Evolutionary conservation across 2,888 invertebrate species (phyloP).

Genomic region (Zygogramma bicolorata): DNA sequence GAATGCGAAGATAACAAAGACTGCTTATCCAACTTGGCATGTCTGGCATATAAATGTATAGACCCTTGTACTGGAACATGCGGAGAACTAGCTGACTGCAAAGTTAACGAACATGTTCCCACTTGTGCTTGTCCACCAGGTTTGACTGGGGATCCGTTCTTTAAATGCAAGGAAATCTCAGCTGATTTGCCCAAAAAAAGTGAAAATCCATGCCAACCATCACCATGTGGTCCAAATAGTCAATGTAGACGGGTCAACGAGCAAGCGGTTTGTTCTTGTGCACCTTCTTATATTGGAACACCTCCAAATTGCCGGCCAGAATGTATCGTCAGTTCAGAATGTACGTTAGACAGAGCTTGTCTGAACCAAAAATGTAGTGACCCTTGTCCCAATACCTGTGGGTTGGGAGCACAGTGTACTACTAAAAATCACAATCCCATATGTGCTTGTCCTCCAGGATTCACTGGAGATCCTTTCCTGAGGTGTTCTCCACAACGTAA

Average conservation of each 20-base stretch:
- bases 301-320: slow-evolving; percentile 88
- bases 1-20: slow-evolving; percentile 86
- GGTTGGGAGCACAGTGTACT: slow-evolving; percentile 85
- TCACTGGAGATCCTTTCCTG: slow-evolving; percentile 88
- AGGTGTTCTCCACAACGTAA: slow-evolving; percentile 80
- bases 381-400: slow-evolving; percentile 90
- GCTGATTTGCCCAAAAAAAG: slow-evolving; percentile 66
- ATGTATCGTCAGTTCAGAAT: slow-evolving; percentile 89
- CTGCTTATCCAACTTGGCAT: slow-evolving; percentile 79
- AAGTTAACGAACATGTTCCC: slow-evolving; percentile 83
- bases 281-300: slow-evolving; percentile 81
- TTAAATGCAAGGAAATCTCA: slow-evolving; percentile 75
- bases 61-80: slow-evolving; percentile 90
- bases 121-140: slow-evolving; percentile 81
- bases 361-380: slow-evolving; percentile 88
- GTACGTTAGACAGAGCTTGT: slow-evolving; percentile 84
- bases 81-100: slow-evolving; percentile 83
- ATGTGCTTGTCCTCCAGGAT: slow-evolving; percentile 87
- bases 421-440: slow-evolving; percentile 89
- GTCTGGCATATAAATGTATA: slow-evolving; percentile 84
- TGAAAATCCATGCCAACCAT: slow-evolving; percentile 82
- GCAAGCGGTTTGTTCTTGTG: slow-evolving; percentile 88
- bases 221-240: slow-evolving; percentile 90
- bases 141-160: slow-evolving; percentile 86
- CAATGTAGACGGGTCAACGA: slow-evolving; percentile 83